Conservation (phyloP, 2,888 invertebrate genomes). For the Meteorus colon region DNA sequence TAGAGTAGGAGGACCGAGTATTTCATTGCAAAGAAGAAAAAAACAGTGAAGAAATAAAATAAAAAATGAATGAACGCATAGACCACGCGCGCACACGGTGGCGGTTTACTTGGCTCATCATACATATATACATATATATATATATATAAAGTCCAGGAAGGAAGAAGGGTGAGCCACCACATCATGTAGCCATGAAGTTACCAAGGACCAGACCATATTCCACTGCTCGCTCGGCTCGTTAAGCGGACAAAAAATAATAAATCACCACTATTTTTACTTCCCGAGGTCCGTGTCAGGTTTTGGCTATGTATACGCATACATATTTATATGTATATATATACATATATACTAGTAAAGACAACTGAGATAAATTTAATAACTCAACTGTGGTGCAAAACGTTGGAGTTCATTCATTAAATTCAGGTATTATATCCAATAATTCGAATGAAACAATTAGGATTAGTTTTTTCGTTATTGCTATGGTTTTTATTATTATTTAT, state of each 20-base stretch:
- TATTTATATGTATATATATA: neutral
- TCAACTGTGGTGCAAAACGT: slow-evolving; percentile 54
- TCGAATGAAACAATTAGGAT: neutral
- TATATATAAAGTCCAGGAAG: slow-evolving; percentile 29
- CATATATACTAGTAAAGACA: slow-evolving; percentile 31
- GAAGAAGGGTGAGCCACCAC: slow-evolving; percentile 39
- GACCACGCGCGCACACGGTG: neutral
- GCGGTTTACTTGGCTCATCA: neutral
- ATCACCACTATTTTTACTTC: slow-evolving; percentile 65
- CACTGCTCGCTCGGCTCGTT: slow-evolving; percentile 65
- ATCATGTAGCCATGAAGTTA: neutral
- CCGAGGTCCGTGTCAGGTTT: slow-evolving; percentile 3
- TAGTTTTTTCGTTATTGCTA: neutral
- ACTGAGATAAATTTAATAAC: slow-evolving; percentile 70
- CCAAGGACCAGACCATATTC: slow-evolving; percentile 62
- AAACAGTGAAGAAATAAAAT: slow-evolving; percentile 28
- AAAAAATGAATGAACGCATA: slow-evolving; percentile 40
- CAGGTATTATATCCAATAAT: neutral
- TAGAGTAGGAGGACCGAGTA: slow-evolving; percentile 13
- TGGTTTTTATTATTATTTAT: neutral
- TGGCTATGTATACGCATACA: neutral
- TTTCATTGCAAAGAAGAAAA: slow-evolving; percentile 15
- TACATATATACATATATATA: slow-evolving; percentile 7
- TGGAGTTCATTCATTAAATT: slow-evolving; percentile 4
- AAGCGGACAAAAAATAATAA: slow-evolving; percentile 63